Conservation (phyloP, 2,797 vertebrate genomes). For the Artibeus jamaicensis region DNA sequence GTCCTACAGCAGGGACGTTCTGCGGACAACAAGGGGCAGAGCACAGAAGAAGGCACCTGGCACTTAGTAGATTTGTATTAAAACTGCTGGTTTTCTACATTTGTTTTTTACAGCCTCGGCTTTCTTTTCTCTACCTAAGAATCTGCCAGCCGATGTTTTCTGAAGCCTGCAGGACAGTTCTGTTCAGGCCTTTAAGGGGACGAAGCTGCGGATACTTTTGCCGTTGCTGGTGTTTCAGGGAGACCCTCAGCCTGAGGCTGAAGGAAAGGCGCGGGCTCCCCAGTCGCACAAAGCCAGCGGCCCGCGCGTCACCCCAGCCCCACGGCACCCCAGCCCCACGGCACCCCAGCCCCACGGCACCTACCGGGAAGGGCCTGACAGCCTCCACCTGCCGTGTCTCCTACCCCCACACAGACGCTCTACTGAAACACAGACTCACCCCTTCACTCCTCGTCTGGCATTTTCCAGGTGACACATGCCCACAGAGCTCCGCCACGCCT, state of each 20-base stretch:
- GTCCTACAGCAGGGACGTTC: background rate
- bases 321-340: too few relatives aligned
- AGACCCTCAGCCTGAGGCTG: background rate
- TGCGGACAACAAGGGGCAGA: rapidly evolving
- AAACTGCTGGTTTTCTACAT: background rate
- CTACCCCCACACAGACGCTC: background rate
- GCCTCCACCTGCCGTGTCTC: too few relatives aligned
- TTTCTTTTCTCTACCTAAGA: background rate
- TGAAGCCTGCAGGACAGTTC: background rate
- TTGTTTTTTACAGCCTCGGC: too few relatives aligned
- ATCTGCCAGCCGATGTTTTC: background rate
- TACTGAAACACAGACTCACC: rapidly evolving
- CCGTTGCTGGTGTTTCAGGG: background rate
- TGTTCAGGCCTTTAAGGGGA: background rate
- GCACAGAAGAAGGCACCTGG: background rate
- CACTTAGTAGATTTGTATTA: background rate
- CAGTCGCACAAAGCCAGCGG: background rate
- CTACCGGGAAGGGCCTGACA: background rate
- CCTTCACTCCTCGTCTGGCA: rapidly evolving
- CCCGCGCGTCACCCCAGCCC: rapidly evolving
- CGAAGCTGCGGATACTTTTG: rapidly evolving
- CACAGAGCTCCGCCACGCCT: rapidly evolving
- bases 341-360: rapidly evolving
- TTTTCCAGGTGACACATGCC: too few relatives aligned
- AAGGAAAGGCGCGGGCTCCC: rapidly evolving